A percentile compares a stretch with the other conserved stretches of the same genome.
Evolutionary conservation across 2,113 vertebrate genomes (phyloP).

Genomic region (Scalopus aquaticus): DNA sequence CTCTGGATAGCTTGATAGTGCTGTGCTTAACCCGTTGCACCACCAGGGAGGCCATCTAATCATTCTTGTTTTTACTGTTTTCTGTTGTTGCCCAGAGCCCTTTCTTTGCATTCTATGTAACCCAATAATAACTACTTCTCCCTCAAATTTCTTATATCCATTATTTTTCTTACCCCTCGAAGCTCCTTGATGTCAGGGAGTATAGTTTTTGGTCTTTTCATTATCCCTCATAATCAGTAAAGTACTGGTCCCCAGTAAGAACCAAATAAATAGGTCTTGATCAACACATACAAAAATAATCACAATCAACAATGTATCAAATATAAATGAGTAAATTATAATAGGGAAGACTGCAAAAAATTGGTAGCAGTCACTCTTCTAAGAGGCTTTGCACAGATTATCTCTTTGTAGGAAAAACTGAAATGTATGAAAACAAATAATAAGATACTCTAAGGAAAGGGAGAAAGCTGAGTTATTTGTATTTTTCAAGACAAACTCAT

Average conservation of each 20-base stretch:
- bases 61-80: background rate
- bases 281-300: background rate
- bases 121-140: background rate
- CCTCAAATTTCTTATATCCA: background rate
- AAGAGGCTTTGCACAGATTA: background rate
- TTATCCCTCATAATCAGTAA: background rate
- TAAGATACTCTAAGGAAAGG: background rate
- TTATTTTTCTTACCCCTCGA: background rate
- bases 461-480: background rate
- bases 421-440: background rate
- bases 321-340: slow-evolving; percentile 8
- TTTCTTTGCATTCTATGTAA: background rate
- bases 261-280: background rate
- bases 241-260: background rate
- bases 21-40: no score
- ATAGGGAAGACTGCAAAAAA: background rate
- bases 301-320: background rate
- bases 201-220: background rate
- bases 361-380: background rate
- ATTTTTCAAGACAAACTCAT: slow-evolving; percentile 31
- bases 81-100: background rate
- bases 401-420: background rate
- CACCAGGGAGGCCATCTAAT: no score
- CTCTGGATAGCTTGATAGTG: no score
- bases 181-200: background rate